Conservation (phyloP, 2,888 invertebrate species). For the Elmis aenea region DNA sequence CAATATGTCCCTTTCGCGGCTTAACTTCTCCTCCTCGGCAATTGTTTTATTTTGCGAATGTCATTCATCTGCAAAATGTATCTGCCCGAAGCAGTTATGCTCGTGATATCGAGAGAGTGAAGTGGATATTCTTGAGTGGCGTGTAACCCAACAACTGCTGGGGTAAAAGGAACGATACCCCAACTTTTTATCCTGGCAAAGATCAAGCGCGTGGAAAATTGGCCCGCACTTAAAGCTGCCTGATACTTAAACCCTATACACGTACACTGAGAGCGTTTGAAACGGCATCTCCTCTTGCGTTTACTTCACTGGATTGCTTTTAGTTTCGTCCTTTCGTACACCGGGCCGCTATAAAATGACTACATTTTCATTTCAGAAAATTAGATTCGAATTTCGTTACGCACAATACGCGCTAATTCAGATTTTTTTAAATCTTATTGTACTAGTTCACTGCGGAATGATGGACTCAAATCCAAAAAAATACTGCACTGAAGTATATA, state of each 20-base stretch:
- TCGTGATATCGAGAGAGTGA: slow-evolving; percentile 4
- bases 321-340: slow-evolving; percentile 18
- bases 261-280: slow-evolving; percentile 25
- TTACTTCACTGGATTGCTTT: slow-evolving; percentile 26
- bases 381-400: too few relatives aligned
- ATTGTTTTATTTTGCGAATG: too few relatives aligned
- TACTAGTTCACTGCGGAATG: too few relatives aligned
- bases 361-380: too few relatives aligned
- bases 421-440: too few relatives aligned
- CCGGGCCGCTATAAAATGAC: slow-evolving; percentile 13
- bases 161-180: slow-evolving; percentile 20
- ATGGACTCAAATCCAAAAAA: too few relatives aligned
- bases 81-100: slow-evolving; percentile 1
- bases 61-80: background rate
- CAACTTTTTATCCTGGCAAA: slow-evolving; percentile 31
- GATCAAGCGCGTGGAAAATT: slow-evolving; percentile 40
- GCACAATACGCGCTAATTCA: too few relatives aligned
- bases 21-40: too few relatives aligned
- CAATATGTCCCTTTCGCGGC: too few relatives aligned
- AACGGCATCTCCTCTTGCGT: slow-evolving; percentile 20
- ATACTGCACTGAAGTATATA: too few relatives aligned
- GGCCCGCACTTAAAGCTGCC: slow-evolving; percentile 33
- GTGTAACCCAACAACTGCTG: slow-evolving; percentile 23
- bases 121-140: slow-evolving; percentile 20
- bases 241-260: slow-evolving; percentile 30